Conservation (phyloP, 2,113 vertebrate species). For the Synodontis membranacea region DNA sequence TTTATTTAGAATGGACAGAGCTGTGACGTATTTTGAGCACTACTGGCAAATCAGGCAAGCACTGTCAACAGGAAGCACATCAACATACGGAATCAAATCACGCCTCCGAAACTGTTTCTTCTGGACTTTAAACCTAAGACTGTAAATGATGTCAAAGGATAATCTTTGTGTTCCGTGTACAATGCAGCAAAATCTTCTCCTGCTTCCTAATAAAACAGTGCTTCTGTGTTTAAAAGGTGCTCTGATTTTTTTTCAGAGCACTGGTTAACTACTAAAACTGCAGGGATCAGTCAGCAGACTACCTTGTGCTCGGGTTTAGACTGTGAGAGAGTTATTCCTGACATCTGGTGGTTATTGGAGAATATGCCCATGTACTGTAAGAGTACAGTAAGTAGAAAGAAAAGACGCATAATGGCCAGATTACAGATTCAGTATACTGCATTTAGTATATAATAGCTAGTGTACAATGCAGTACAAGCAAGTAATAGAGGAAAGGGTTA, state of each 20-base stretch:
- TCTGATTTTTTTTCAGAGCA: not conserved
- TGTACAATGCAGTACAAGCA: too few relatives aligned
- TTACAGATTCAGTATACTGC: not conserved
- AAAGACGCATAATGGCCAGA: not conserved
- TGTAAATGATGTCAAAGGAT: not conserved
- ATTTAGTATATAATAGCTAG: not conserved
- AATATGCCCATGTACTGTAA: not conserved
- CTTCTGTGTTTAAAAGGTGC: not conserved
- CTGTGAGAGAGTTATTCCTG: not conserved
- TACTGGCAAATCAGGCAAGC: not conserved
- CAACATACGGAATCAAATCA: not conserved
- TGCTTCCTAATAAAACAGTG: not conserved
- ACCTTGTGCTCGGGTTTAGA: not conserved
- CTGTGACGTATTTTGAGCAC: not conserved
- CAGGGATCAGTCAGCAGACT: not conserved
- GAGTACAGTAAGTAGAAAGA: not conserved
- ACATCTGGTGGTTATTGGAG: conserved; percentile 42
- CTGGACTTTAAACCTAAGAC: not conserved
- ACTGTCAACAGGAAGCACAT: not conserved
- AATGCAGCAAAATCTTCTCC: not conserved
- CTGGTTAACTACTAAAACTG: not conserved
- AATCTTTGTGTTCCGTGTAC: not conserved
- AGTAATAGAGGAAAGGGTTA: too few relatives aligned
- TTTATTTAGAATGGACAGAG: not conserved
- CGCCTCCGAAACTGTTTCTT: not conserved